A percentile compares a stretch with the other conserved stretches of the same genome.
These are phyloP conservation scores for Sylvietta virens DNA, from an alignment of 2,113 vertebrate species.

Conservation along the genomic window DNA sequence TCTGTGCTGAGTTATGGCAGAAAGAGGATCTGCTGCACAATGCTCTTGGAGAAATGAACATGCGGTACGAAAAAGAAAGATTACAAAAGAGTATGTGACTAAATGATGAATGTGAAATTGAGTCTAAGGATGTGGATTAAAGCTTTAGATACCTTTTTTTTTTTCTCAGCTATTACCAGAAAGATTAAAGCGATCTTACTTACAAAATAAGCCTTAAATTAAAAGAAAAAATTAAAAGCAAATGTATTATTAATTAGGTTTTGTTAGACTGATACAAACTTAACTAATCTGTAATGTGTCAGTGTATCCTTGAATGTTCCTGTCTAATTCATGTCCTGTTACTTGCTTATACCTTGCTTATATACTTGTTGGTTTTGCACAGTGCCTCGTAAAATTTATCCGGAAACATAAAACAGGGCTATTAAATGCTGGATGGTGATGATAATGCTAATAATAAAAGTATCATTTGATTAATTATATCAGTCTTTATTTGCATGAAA, in stretches of 20 bases:
- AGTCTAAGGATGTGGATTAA: background rate
- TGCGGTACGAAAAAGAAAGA: background rate
- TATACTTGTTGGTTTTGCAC: background rate
- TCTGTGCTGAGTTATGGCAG: background rate
- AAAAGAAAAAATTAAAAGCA: background rate
- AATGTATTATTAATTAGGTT: background rate
- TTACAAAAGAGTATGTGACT: background rate
- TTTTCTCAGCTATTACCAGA: background rate
- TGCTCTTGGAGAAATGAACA: background rate
- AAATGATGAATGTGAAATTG: background rate
- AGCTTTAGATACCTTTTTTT: background rate
- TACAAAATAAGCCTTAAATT: background rate
- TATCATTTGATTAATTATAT: conserved; percentile 36
- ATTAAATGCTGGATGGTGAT: conserved; percentile 16
- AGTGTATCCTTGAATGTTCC: background rate
- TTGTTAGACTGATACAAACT: background rate
- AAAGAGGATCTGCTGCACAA: background rate
- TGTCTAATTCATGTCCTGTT: background rate
- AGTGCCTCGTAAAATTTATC: background rate
- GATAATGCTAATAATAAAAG: conserved; percentile 18
- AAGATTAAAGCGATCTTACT: background rate
- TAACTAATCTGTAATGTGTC: background rate
- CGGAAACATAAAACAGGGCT: background rate
- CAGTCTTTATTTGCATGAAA: conserved; percentile 44
- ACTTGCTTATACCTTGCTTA: background rate